phyloP scores from a whole-genome alignment of 2,888 invertebrate species.

The Lepidocyrtinus sp. region DNA sequence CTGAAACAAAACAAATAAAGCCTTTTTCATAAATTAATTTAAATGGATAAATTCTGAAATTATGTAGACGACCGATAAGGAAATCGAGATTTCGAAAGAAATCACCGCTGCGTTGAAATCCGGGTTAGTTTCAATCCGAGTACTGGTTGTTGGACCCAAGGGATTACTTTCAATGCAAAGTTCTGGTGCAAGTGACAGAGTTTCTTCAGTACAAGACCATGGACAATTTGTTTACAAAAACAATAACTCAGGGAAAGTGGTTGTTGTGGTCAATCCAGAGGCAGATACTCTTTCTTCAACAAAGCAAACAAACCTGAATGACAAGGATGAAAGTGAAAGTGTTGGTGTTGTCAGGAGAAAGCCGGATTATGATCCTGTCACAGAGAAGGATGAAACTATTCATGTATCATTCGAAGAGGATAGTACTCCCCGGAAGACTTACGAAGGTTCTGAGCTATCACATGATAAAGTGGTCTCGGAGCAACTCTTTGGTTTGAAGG shows the following conservation, averaged over 20 bases:
- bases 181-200: conserved; percentile 26
- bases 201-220: background rate
- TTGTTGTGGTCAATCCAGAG: background rate
- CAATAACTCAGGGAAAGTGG: conserved; percentile 34
- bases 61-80: conserved; percentile 63
- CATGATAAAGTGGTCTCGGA: background rate
- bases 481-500: conserved; percentile 78
- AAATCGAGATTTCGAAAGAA: conserved; percentile 58
- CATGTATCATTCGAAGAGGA: background rate
- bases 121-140: conserved; percentile 74
- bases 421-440: background rate
- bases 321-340: background rate
- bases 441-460: background rate
- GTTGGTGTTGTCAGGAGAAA: background rate
- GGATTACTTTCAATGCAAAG: conserved; percentile 82
- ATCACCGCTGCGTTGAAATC: conserved; percentile 40
- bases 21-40: background rate
- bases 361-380: background rate
- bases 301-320: background rate
- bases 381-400: background rate
- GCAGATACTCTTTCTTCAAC: background rate
- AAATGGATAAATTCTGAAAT: background rate
- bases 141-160: conserved; percentile 81
- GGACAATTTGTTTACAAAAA: background rate
- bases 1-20: too few relatives aligned